These are phyloP conservation scores for Scolopax mira DNA, from an alignment of 2,113 vertebrate genomes.

Conservation along the genomic window DNA sequence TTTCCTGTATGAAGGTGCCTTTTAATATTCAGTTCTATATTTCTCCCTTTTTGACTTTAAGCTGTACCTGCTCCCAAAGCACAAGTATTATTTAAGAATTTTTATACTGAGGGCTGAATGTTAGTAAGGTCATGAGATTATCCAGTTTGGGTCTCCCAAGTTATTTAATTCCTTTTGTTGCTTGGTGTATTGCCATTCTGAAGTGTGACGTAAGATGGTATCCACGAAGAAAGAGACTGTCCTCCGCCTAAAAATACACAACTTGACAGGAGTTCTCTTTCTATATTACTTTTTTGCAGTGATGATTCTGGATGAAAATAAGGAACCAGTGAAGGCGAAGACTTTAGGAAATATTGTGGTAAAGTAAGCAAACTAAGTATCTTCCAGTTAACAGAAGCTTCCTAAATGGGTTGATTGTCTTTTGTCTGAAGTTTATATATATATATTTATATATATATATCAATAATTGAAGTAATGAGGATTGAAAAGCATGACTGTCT, in stretches of 20 bases:
- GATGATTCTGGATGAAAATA: slow-evolving; percentile 87
- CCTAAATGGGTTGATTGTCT: background rate
- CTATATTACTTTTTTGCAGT: slow-evolving; percentile 74
- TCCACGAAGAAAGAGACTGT: background rate
- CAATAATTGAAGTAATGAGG: background rate
- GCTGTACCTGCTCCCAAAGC: background rate
- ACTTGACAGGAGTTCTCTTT: background rate
- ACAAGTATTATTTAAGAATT: background rate
- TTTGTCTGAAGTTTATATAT: background rate
- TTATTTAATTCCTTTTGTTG: background rate
- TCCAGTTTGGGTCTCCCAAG: background rate
- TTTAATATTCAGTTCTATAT: background rate
- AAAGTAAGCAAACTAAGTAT: slow-evolving; percentile 83
- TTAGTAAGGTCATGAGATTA: background rate
- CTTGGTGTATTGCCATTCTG: background rate
- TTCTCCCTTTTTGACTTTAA: background rate
- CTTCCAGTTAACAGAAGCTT: background rate
- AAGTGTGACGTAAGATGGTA: background rate
- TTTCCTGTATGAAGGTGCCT: background rate
- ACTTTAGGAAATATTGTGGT: slow-evolving; percentile 94
- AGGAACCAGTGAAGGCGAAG: slow-evolving; percentile 81
- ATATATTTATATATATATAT: background rate
- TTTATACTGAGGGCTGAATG: background rate
- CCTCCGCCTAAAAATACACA: background rate
- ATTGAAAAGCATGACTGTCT: background rate